Percentiles rank a stretch among this genome's conserved stretches.
phyloP scores from a whole-genome alignment of 1,140 invertebrate species.

The Melanaphis sacchari region DNA sequence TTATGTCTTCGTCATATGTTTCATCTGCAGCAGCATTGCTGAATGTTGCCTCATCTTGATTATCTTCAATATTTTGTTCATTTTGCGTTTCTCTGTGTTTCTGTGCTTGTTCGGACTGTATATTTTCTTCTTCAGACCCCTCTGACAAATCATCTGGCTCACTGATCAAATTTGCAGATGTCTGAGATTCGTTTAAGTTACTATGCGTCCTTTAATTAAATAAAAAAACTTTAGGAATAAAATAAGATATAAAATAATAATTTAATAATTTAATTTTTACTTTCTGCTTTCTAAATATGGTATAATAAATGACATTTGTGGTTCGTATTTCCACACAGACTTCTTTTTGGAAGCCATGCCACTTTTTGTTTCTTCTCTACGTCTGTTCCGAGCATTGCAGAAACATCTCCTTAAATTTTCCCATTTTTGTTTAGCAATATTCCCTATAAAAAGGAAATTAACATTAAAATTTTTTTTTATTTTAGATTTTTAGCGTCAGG shows the following conservation, averaged over 20 bases:
- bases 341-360: conserved; percentile 46
- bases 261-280: not conserved
- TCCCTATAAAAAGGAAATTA: conserved; percentile 55
- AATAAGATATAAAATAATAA: not conserved
- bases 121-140: conserved; percentile 26
- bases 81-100: not conserved
- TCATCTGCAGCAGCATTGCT: not conserved
- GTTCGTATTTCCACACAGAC: conserved; percentile 17
- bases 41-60: not conserved
- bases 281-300: not conserved
- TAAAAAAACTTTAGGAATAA: not conserved
- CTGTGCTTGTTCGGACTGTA: not conserved
- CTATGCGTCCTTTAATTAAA: not conserved
- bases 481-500: conserved; percentile 33
- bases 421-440: conserved; percentile 54
- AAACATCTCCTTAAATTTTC: conserved; percentile 53
- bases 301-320: conserved; percentile 47
- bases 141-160: conserved; percentile 30
- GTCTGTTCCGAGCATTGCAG: conserved; percentile 40
- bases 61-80: conserved; percentile 19
- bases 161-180: conserved; percentile 17
- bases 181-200: conserved; percentile 37
- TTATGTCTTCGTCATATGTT: not conserved
- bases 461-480: conserved; percentile 46
- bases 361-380: conserved; percentile 34